These are phyloP conservation scores for Lottia gigantea DNA, from an alignment of 2,888 invertebrate genomes.

Conservation along the genomic window DNA sequence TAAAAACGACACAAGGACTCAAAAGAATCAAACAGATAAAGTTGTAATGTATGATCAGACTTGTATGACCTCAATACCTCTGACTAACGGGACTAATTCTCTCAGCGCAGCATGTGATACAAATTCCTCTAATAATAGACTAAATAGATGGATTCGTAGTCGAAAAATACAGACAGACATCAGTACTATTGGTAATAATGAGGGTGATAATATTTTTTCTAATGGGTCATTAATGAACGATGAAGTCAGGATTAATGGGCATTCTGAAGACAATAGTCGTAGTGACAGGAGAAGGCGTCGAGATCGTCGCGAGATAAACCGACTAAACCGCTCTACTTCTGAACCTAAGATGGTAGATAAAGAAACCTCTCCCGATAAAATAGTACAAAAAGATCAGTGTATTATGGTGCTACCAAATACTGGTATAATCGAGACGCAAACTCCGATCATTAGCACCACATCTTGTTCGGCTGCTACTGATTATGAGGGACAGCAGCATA, in stretches of 20 bases:
- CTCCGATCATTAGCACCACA: conserved; percentile 27
- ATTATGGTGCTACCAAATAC: conserved; percentile 38
- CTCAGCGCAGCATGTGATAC: conserved; percentile 20
- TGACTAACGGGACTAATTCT: conserved; percentile 24
- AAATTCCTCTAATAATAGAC: conserved; percentile 16
- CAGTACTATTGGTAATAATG: conserved; percentile 21
- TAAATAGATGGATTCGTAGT: conserved; percentile 26
- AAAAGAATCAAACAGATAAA: conserved; percentile 35
- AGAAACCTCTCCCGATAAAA: conserved; percentile 34
- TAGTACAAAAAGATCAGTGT: conserved; percentile 30
- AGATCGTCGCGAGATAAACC: background rate
- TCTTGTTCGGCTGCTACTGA: conserved; percentile 43
- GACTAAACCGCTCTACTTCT: background rate
- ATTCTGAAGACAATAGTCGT: conserved; percentile 18
- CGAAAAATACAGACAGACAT: conserved; percentile 36
- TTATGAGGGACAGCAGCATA: conserved; percentile 43
- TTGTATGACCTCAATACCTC: conserved; percentile 16
- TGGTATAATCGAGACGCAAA: conserved; percentile 42
- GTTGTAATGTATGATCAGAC: conserved; percentile 13
- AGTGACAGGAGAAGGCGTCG: conserved; percentile 30
- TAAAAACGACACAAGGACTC: conserved; percentile 21
- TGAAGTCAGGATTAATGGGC: background rate
- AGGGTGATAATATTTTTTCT: conserved; percentile 1
- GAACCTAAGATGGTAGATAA: conserved; percentile 39
- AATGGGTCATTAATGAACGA: background rate